Percentiles rank a stretch among this genome's conserved stretches.
These are phyloP conservation scores for Eudemis profundana DNA, from an alignment of 2,888 invertebrate genomes.

Conservation along the genomic window DNA sequence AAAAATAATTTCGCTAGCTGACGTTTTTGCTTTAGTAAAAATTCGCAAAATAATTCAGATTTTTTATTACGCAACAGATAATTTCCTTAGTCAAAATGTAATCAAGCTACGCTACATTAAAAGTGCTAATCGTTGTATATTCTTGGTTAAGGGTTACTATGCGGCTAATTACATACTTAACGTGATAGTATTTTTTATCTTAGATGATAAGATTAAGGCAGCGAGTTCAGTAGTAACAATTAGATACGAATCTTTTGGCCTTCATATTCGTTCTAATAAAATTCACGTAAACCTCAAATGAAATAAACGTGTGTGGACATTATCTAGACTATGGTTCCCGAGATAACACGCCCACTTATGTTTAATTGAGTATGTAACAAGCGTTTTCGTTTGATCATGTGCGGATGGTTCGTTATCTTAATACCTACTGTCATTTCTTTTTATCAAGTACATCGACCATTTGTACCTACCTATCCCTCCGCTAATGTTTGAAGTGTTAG, in stretches of 20 bases:
- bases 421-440: neutral
- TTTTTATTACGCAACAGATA: constrained; percentile 2
- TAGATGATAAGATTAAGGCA: constrained; percentile 32
- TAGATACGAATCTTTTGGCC: constrained; percentile 12
- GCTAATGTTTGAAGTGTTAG: too few relatives aligned
- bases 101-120: neutral
- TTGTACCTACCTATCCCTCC: too few relatives aligned
- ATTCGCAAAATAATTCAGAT: neutral
- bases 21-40: too few relatives aligned
- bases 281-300: neutral
- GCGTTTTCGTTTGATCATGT: neutral
- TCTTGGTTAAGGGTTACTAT: constrained; percentile 26
- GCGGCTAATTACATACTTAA: constrained; percentile 36
- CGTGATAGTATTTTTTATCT: constrained; percentile 32
- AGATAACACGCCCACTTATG: constrained; percentile 18
- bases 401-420: constrained; percentile 2
- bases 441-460: neutral
- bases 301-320: neutral
- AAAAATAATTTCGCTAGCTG: too few relatives aligned
- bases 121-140: neutral
- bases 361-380: neutral
- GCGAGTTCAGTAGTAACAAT: constrained; percentile 22
- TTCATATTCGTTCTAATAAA: constrained; percentile 19
- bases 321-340: constrained; percentile 9
- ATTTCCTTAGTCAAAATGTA: constrained; percentile 3